These are phyloP conservation scores for Fratercula arctica DNA, from an alignment of 2,797 vertebrate species.

Conservation along the genomic window DNA sequence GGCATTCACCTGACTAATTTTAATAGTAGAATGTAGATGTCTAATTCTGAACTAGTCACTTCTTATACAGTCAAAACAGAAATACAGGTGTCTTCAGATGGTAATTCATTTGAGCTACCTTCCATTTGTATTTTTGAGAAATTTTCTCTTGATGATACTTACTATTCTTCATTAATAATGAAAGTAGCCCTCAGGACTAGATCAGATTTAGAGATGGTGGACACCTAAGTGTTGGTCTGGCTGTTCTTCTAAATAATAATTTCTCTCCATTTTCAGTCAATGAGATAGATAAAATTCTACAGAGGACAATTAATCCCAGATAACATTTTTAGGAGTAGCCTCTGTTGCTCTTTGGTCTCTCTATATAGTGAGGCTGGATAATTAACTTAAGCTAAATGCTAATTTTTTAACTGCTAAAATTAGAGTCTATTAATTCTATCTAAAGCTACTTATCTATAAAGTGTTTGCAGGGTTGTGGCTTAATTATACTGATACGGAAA, in stretches of 20 bases:
- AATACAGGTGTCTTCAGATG: background rate
- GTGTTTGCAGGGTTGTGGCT: background rate
- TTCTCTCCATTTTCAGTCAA: background rate
- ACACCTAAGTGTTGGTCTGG: background rate
- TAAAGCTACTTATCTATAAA: background rate
- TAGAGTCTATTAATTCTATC: background rate
- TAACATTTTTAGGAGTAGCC: background rate
- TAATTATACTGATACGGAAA: background rate
- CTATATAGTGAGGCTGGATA: background rate
- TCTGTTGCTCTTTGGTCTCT: background rate
- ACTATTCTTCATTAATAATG: background rate
- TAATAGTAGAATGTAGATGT: background rate
- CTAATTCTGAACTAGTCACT: background rate
- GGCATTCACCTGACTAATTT: background rate
- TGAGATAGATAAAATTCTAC: background rate
- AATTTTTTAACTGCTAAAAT: background rate
- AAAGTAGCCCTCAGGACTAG: background rate
- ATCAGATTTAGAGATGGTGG: background rate
- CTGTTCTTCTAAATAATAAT: background rate
- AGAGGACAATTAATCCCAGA: background rate
- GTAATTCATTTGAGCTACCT: background rate
- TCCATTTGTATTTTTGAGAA: background rate
- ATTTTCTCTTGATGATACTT: background rate
- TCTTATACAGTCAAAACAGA: background rate
- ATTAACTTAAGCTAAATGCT: background rate